Percentiles rank a stretch among this genome's conserved stretches.
These are phyloP conservation scores for Silurus glanis DNA, from an alignment of 2,113 vertebrate species.

Conservation along the genomic window DNA sequence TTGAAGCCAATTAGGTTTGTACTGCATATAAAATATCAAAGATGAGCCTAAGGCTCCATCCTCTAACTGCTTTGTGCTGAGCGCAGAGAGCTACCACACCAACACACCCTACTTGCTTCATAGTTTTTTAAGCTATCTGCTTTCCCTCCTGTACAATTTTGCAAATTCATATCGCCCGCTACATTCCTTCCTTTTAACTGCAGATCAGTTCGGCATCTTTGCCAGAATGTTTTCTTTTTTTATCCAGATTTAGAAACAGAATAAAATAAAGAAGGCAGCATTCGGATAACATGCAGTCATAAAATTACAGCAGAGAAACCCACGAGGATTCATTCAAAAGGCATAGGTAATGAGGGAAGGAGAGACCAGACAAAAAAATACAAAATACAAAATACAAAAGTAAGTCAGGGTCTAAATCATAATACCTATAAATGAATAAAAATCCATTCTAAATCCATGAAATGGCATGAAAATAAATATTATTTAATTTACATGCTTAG, in stretches of 20 bases:
- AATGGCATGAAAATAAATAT: slow-evolving; percentile 27
- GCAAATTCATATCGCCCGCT: background rate
- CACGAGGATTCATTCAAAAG: slow-evolving; percentile 83
- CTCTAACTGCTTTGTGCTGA: slow-evolving; percentile 36
- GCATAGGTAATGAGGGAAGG: slow-evolving; percentile 87
- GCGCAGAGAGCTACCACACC: too few species aligned
- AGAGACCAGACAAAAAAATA: slow-evolving; percentile 77
- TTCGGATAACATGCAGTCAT: slow-evolving; percentile 64
- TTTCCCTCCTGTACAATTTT: slow-evolving; percentile 13
- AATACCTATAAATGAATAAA: slow-evolving; percentile 67
- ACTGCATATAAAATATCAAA: slow-evolving; percentile 59
- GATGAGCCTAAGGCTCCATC: slow-evolving; percentile 46
- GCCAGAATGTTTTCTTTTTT: slow-evolving; percentile 3
- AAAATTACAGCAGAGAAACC: slow-evolving; percentile 79
- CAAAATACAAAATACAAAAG: slow-evolving; percentile 78
- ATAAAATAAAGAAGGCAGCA: slow-evolving; percentile 7
- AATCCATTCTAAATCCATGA: slow-evolving; percentile 71
- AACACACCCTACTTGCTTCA: slow-evolving; percentile 22
- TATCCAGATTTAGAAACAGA: slow-evolving; percentile 1
- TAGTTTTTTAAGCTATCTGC: background rate
- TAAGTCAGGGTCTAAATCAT: slow-evolving; percentile 83
- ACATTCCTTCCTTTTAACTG: slow-evolving; percentile 44
- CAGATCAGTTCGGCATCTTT: slow-evolving; percentile 37
- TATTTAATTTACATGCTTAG: background rate
- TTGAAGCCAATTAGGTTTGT: slow-evolving; percentile 54